These are phyloP conservation scores for Standfussiana lucernea DNA, from an alignment of 2,888 invertebrate genomes.

Conservation along the genomic window DNA sequence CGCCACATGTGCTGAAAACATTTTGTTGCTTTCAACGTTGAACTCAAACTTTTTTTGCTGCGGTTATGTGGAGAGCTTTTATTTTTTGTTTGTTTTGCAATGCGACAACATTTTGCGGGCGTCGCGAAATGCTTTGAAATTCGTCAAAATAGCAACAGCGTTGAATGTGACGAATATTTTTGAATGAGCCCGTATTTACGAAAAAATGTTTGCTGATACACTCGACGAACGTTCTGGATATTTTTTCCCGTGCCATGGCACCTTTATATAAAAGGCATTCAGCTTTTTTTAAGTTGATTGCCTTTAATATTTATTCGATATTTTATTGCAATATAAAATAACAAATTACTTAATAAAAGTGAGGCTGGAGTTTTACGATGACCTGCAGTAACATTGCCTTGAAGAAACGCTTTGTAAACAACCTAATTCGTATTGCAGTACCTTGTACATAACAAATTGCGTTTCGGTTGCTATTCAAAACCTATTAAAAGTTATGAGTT, in stretches of 20 bases:
- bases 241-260: background rate
- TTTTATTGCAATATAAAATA: slow-evolving; percentile 42
- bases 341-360: slow-evolving; percentile 35
- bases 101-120: slow-evolving; percentile 33
- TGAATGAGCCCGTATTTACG: slow-evolving; percentile 38
- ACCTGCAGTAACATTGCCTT: background rate
- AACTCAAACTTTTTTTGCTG: slow-evolving; percentile 34
- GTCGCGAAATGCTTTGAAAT: slow-evolving; percentile 44
- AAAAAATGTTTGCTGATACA: slow-evolving; percentile 42
- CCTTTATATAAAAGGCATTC: slow-evolving; percentile 14
- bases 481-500: background rate
- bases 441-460: background rate
- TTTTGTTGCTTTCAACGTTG: slow-evolving; percentile 30
- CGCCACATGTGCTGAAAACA: slow-evolving; percentile 24
- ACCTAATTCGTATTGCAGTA: background rate
- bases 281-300: background rate
- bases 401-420: background rate
- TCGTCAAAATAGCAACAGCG: slow-evolving; percentile 50
- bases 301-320: slow-evolving; percentile 11
- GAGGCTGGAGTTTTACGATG: slow-evolving; percentile 28
- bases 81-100: slow-evolving; percentile 43
- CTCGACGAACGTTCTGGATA: slow-evolving; percentile 27
- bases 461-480: background rate
- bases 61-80: slow-evolving; percentile 12
- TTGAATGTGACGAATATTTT: slow-evolving; percentile 30